These are phyloP conservation scores for Salmo trutta DNA, from an alignment of 2,797 vertebrate genomes.

Conservation along the genomic window DNA sequence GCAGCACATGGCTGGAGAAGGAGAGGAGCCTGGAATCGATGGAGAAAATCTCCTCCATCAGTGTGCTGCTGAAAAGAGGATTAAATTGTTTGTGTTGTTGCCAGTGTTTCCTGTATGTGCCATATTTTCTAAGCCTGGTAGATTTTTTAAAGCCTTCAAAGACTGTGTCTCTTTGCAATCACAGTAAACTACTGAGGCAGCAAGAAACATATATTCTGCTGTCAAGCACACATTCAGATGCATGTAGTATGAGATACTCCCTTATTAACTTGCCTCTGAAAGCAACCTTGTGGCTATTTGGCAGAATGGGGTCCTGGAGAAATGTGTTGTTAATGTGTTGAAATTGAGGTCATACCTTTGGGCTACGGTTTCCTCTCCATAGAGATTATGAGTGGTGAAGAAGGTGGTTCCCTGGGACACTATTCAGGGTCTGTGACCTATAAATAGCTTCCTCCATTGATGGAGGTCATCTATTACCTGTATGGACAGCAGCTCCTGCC, in stretches of 20 bases:
- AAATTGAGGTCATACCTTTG: conserved; percentile 5
- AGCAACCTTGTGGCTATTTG: not conserved
- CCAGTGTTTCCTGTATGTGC: conserved; percentile 21
- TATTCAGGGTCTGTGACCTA: not conserved
- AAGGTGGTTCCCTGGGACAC: not conserved
- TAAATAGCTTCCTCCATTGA: conserved; percentile 18
- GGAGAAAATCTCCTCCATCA: conserved; percentile 25
- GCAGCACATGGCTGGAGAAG: not conserved
- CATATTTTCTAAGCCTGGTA: conserved; percentile 19
- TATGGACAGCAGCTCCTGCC: not conserved
- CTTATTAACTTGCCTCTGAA: not conserved
- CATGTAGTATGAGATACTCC: not conserved
- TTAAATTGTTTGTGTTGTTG: conserved; percentile 27
- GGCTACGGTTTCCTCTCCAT: not conserved
- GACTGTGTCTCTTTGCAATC: not conserved
- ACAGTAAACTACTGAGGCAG: not conserved
- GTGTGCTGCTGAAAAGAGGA: conserved; percentile 25
- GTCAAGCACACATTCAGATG: conserved; percentile 5
- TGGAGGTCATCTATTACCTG: not conserved
- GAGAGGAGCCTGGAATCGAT: conserved; percentile 21
- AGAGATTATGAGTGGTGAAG: not conserved
- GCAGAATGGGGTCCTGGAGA: conserved; percentile 1
- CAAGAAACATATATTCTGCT: not conserved
- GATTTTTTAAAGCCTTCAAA: conserved; percentile 21
- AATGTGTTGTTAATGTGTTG: not conserved